Evolutionary conservation across 2,797 vertebrate genomes (phyloP).

Genomic region (Acanthurus tractus): DNA sequence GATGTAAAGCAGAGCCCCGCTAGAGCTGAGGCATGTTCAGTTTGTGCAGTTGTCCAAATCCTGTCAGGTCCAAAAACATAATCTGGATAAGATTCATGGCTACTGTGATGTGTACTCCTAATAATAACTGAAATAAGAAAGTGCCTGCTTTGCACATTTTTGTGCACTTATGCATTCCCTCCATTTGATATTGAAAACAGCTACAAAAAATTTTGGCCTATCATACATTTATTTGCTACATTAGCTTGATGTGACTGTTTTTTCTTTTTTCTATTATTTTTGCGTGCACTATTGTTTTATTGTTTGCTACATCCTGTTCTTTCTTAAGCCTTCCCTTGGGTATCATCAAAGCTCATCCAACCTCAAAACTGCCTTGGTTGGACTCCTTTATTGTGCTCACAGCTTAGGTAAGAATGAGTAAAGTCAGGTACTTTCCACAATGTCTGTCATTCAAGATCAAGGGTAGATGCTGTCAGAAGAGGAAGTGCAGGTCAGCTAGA

Average conservation of each 20-base stretch:
- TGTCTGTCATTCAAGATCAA: slow-evolving; percentile 47
- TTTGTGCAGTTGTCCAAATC: slow-evolving; percentile 15
- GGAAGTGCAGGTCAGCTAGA: slow-evolving; percentile 51
- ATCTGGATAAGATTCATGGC: neutral
- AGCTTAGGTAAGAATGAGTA: slow-evolving; percentile 36
- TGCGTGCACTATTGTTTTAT: slow-evolving; percentile 62
- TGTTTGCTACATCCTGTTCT: slow-evolving; percentile 66
- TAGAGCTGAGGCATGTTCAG: neutral
- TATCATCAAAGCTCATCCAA: slow-evolving; percentile 31
- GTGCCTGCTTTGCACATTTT: slow-evolving; percentile 30
- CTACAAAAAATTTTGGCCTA: neutral
- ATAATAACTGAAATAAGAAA: slow-evolving; percentile 3
- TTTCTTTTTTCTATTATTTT: slow-evolving; percentile 43
- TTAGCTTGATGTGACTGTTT: slow-evolving; percentile 9
- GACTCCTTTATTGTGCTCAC: neutral
- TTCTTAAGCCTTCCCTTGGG: slow-evolving; percentile 21
- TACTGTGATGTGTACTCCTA: neutral
- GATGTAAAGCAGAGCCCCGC: neutral
- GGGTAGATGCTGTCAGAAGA: slow-evolving; percentile 44
- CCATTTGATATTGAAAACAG: slow-evolving; percentile 9
- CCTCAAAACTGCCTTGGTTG: slow-evolving; percentile 15
- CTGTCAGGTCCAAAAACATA: neutral
- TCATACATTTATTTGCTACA: slow-evolving; percentile 15
- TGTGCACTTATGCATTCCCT: slow-evolving; percentile 5
- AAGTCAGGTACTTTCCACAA: slow-evolving; percentile 68